Percentiles rank a stretch among this genome's conserved stretches.
Evolutionary conservation across 2,797 vertebrate species (phyloP).

Genomic region (Craterocephalus amniculus): DNA sequence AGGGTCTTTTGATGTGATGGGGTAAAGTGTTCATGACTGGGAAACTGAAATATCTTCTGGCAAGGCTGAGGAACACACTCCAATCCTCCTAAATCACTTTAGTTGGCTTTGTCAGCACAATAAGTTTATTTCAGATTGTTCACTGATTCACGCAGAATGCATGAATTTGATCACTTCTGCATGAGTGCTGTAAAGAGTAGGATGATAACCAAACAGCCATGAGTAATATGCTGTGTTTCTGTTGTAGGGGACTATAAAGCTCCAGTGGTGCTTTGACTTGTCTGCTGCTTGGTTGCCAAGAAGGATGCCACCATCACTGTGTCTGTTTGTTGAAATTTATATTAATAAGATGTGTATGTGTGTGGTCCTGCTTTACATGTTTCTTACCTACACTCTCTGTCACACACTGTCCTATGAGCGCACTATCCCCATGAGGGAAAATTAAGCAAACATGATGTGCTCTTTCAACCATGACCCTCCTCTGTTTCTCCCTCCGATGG

Average conservation of each 20-base stretch:
- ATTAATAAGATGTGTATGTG: not conserved
- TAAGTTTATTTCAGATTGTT: slow-evolving; percentile 39
- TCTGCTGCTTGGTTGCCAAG: not conserved
- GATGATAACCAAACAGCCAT: slow-evolving; percentile 35
- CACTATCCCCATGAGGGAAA: slow-evolving; percentile 71
- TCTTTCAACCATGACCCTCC: slow-evolving; percentile 69
- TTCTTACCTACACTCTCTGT: slow-evolving; percentile 21
- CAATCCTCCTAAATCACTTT: slow-evolving; percentile 26
- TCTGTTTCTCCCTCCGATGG: slow-evolving; percentile 75
- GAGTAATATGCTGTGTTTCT: slow-evolving; percentile 26
- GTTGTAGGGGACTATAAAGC: slow-evolving; percentile 13
- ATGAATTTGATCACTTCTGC: slow-evolving; percentile 41
- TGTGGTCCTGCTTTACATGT: slow-evolving; percentile 38
- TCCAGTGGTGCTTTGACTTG: slow-evolving; percentile 18
- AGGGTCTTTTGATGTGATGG: slow-evolving; percentile 37
- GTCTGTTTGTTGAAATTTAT: not conserved
- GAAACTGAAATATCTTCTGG: slow-evolving; percentile 49
- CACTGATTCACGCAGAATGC: slow-evolving; percentile 36
- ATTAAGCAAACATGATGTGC: slow-evolving; percentile 80
- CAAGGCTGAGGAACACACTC: slow-evolving; percentile 32
- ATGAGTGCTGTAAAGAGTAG: slow-evolving; percentile 22
- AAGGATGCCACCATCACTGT: not conserved
- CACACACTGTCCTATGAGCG: slow-evolving; percentile 59
- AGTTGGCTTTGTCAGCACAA: slow-evolving; percentile 37
- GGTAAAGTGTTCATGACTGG: slow-evolving; percentile 54